Base-by-base conservation (phyloP, 2,888 invertebrate species). In the Mesorhabditis spiculigera region DNA sequence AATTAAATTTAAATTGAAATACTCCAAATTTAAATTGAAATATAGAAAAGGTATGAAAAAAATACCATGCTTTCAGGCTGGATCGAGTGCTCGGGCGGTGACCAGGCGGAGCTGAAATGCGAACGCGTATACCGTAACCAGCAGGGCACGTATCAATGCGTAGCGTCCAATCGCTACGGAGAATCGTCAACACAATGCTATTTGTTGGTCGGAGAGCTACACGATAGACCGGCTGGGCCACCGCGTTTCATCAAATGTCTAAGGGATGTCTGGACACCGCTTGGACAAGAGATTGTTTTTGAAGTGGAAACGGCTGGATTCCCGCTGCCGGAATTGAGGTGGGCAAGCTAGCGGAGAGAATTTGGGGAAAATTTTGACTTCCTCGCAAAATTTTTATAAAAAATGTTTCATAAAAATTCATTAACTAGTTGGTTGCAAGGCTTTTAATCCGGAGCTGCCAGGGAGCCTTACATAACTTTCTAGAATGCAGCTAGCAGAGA, bases 191-290 rank as follows among this genome's bases (percentile, higher is more conserved):
- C 81, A 5, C 71, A 75, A 63, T 82, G 82, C 65, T 82, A 80
- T 68, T 73, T 85, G 44, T 71, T 82, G 50, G 78, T 83, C 61
- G 82, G 80, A 62, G 80, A 73, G 16, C 72, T 78, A 5, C 67
- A 74, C 5, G 80, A 78, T 68, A 75, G 78, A 64, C 79, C 79
- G 8, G 80, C 79, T 5, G 80, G 82, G 42, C 82, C 82, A 45
- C 82, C 83, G 42, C 71, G 79, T 5, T 84, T 84, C 68, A 73
- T 80, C n/a, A 78, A 77, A 45, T 84, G 83, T 68, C 78, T 85
- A 6, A 72, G 80, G 16, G 82, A 85, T 68, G 71, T 79, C 42
- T 83, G 81, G 81, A 78, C 79, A 28, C 80, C 80, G 4, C 71
- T 84, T 41, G 77, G 73, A 28, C 78, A 79, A 63, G 71, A 63